These are phyloP conservation scores for Trachelus iudaicus DNA, from an alignment of 2,888 invertebrate species.

Conservation along the genomic window DNA sequence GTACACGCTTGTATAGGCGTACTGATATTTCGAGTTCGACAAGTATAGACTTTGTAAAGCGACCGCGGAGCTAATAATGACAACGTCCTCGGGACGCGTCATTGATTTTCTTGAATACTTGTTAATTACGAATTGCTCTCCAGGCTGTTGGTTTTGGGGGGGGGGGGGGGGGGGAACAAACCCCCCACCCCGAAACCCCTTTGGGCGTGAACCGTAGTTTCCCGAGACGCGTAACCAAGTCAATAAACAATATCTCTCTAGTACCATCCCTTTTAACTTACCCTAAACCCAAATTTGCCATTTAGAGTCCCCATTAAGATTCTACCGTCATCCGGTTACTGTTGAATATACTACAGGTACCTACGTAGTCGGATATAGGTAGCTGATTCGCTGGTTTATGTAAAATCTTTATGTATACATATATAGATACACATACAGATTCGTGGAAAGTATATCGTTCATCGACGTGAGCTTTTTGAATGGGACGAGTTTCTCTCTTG, in stretches of 20 bases:
- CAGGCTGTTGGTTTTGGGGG: neutral
- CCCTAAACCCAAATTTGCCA: neutral
- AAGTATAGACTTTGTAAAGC: neutral
- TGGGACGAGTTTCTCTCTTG: neutral
- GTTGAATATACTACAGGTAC: neutral
- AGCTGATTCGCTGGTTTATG: neutral
- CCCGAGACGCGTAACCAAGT: neutral
- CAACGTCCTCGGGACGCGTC: slow-evolving; percentile 9
- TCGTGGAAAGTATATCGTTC: neutral
- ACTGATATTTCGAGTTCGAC: neutral
- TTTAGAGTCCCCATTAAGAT: neutral
- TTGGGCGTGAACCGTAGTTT: neutral
- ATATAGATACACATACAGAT: neutral
- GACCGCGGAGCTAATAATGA: neutral
- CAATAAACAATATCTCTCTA: neutral
- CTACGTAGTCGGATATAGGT: neutral
- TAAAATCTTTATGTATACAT: neutral
- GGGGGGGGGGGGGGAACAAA: neutral
- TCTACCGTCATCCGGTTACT: neutral
- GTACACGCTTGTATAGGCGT: neutral
- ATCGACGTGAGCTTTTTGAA: neutral
- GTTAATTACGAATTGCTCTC: slow-evolving; percentile 27
- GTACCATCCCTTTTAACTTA: neutral
- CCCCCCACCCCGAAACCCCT: neutral
- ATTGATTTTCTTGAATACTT: slow-evolving; percentile 29